phyloP scores from a whole-genome alignment of 2,113 vertebrate genomes.

The Mustelus asterias region DNA sequence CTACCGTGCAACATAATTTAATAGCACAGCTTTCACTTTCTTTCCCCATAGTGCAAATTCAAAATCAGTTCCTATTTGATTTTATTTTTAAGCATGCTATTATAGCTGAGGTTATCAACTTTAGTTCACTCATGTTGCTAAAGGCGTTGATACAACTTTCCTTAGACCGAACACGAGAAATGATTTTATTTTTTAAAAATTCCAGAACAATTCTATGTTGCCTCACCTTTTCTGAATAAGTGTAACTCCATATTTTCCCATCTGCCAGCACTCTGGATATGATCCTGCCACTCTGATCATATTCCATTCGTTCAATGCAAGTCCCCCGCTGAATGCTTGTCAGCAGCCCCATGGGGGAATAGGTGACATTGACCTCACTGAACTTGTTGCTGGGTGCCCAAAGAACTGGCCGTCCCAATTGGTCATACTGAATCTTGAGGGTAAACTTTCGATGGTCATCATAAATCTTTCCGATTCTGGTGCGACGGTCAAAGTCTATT shows the following conservation, averaged over 20 bases:
- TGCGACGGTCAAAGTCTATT: conserved; percentile 90
- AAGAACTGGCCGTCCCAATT: conserved; percentile 76
- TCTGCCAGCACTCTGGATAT: conserved; percentile 90
- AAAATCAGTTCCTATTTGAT: background rate
- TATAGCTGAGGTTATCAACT: background rate
- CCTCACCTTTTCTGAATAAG: conserved; percentile 86
- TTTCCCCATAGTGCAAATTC: background rate
- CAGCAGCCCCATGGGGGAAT: conserved; percentile 76
- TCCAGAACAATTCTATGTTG: background rate
- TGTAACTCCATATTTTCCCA: conserved; percentile 99
- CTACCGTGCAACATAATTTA: background rate
- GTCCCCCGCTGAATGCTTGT: conserved; percentile 84
- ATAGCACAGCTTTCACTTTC: background rate
- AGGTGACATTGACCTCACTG: conserved; percentile 92
- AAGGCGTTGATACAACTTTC: background rate
- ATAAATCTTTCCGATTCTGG: conserved; percentile 91
- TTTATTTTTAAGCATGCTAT: background rate
- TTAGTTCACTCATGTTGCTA: background rate
- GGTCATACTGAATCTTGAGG: conserved; percentile 87
- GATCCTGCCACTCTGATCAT: conserved; percentile 82
- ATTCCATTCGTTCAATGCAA: conserved; percentile 91
- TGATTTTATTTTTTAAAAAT: background rate
- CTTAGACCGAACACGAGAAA: background rate
- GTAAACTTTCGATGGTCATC: conserved; percentile 98
- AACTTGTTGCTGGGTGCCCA: conserved; percentile 96